Base-by-base conservation (phyloP, 2,888 invertebrate genomes). In the Apamea monoglypha region DNA sequence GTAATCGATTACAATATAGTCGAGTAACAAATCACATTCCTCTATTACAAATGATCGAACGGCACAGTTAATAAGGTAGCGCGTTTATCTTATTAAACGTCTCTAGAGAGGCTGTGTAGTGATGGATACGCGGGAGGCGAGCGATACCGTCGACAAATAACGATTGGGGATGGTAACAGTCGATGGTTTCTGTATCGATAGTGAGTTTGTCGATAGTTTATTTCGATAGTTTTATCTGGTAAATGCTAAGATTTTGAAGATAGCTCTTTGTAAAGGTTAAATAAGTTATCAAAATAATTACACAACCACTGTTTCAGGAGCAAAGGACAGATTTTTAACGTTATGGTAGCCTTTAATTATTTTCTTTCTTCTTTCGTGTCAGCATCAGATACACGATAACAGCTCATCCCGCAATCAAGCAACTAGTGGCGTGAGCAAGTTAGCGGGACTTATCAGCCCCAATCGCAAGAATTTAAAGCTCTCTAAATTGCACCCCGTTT, bases 71-170 rank as follows among this genome's bases (percentile, higher is more conserved):
- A 96, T 95, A 95, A 95, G 95, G 95, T 93, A 93, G 94, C 93
- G 83, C 89, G 94, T 95, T 94, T 95, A 96, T 96, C 95, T 94
- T 94, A 93, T 93, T 93, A 93, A 91, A 92, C 90, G 93, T 93
- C 92, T 88, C 76, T 79, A 78, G 83, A 76, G 82, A 86, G 70
- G 88, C 85, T 84, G 79, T 83, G 77, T 80, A 82, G 92, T 96
- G 96, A 96, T 96, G 95, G 96, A 96, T 96, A 90, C 92, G 91
- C 92, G 93, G 93, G 92, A 91, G 93, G 76, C 73, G 82, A 84
- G 84, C 87, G 93, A 93, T 93, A 93, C 90, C 92, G 93, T 94
- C 94, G 95, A 96, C 95, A 95, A 95, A 95, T 95, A 93, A 93
- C 91, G 81, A 87, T 80, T 85, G 76, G 94, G 86, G 95, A 87